A percentile compares a stretch with the other conserved stretches of the same genome.
Conservation (phyloP, 2,888 invertebrate genomes). For the Athripsodes cinereus region DNA sequence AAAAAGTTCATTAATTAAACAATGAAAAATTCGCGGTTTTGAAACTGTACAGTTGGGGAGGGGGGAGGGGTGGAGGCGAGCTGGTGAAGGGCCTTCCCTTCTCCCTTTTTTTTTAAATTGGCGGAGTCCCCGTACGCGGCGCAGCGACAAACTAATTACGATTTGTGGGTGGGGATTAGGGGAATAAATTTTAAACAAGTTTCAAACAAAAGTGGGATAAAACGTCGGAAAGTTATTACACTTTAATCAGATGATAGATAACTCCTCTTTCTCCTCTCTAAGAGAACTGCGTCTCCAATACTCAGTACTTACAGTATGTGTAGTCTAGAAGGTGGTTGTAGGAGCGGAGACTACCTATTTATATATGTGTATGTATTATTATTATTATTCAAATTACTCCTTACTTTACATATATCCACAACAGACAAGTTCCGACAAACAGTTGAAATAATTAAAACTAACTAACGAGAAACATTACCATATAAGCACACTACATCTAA, state of each 20-base stretch:
- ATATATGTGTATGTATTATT: no score
- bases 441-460: no score
- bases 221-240: constrained; percentile 17
- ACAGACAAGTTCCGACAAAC: no score
- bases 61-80: neutral
- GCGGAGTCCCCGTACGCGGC: neutral
- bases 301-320: no score
- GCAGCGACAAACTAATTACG: constrained; percentile 16
- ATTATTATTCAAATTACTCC: no score
- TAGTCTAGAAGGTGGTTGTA: no score
- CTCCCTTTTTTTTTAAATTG: no score
- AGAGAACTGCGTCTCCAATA: no score
- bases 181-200: constrained; percentile 9
- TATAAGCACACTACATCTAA: no score
- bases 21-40: neutral
- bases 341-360: no score
- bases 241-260: constrained; percentile 18
- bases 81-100: neutral
- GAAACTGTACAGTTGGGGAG: neutral
- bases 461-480: no score
- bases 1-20: constrained; percentile 3
- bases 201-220: constrained; percentile 6
- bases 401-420: no score
- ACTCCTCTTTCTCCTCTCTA: constrained; percentile 3
- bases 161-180: constrained; percentile 2